Percentiles rank a stretch among this genome's conserved stretches.
phyloP scores from a whole-genome alignment of 1,140 invertebrate genomes.

The Trichonephila clavipes region DNA sequence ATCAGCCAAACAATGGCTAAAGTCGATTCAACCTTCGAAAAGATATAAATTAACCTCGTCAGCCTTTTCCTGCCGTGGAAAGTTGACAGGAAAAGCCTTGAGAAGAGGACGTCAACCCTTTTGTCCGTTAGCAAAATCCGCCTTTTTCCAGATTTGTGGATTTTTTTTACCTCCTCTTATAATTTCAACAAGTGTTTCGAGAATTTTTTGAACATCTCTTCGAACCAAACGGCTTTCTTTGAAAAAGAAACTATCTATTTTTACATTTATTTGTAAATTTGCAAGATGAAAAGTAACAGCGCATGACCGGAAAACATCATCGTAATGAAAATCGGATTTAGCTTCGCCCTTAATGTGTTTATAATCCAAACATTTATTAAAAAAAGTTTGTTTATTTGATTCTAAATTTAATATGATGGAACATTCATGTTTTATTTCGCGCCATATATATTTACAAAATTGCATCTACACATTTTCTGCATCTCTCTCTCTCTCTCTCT shows the following conservation, averaged over 20 bases:
- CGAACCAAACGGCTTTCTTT: neutral
- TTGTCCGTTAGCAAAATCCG: neutral
- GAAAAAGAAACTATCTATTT: neutral
- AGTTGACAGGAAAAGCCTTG: neutral
- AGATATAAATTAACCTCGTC: conserved; percentile 32
- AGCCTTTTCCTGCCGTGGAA: neutral
- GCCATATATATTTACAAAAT: too few relatives aligned
- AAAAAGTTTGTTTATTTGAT: too few relatives aligned
- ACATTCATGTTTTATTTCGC: too few relatives aligned
- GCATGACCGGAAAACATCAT: too few relatives aligned
- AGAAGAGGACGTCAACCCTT: conserved; percentile 29
- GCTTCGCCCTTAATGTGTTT: too few relatives aligned
- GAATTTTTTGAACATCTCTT: neutral
- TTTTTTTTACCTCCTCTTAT: neutral
- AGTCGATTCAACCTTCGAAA: conserved; percentile 11
- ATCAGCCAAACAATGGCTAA: neutral
- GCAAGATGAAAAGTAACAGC: too few relatives aligned
- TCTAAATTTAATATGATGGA: too few relatives aligned
- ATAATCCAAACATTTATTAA: too few relatives aligned
- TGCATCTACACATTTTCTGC: too few relatives aligned
- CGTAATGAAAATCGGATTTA: too few relatives aligned
- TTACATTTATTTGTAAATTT: too few relatives aligned
- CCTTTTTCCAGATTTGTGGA: neutral
- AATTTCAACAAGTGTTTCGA: neutral
- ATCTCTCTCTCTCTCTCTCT: too few relatives aligned